phyloP scores from a whole-genome alignment of 1,140 invertebrate genomes.

The Bombus turneri region DNA sequence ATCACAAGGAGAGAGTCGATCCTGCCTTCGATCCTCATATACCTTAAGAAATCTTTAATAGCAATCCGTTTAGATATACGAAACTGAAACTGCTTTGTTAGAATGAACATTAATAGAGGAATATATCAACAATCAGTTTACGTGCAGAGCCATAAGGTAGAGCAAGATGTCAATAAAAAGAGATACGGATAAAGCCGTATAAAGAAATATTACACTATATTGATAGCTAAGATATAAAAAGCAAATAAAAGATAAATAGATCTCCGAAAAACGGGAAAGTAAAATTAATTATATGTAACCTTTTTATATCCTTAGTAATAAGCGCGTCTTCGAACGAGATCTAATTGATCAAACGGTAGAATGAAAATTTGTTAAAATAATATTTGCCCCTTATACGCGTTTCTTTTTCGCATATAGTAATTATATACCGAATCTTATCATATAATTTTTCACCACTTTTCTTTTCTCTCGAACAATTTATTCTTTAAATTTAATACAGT shows the following conservation, averaged over 20 bases:
- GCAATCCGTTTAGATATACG: constrained; percentile 45
- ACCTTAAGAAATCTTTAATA: constrained; percentile 64
- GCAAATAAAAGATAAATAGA: background rate
- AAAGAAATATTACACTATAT: background rate
- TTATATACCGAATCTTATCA: constrained; percentile 21
- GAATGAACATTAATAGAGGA: constrained; percentile 39
- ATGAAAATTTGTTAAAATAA: background rate
- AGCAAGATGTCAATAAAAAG: constrained; percentile 15
- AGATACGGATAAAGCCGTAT: background rate
- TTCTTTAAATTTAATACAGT: constrained; percentile 6
- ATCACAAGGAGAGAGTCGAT: constrained; percentile 52
- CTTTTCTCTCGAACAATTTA: constrained; percentile 16
- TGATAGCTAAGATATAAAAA: constrained; percentile 3
- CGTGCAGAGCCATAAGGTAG: background rate
- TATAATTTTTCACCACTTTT: constrained; percentile 9
- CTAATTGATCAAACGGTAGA: background rate
- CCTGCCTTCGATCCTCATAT: constrained; percentile 55
- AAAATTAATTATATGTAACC: background rate
- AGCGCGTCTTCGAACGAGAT: background rate
- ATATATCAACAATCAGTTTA: constrained; percentile 21
- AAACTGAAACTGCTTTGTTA: constrained; percentile 50
- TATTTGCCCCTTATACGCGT: constrained; percentile 20
- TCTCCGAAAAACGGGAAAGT: background rate
- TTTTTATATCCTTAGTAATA: background rate
- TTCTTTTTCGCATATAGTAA: background rate